phyloP scores from a whole-genome alignment of 2,888 invertebrate genomes.

The Hetaerina titia region DNA sequence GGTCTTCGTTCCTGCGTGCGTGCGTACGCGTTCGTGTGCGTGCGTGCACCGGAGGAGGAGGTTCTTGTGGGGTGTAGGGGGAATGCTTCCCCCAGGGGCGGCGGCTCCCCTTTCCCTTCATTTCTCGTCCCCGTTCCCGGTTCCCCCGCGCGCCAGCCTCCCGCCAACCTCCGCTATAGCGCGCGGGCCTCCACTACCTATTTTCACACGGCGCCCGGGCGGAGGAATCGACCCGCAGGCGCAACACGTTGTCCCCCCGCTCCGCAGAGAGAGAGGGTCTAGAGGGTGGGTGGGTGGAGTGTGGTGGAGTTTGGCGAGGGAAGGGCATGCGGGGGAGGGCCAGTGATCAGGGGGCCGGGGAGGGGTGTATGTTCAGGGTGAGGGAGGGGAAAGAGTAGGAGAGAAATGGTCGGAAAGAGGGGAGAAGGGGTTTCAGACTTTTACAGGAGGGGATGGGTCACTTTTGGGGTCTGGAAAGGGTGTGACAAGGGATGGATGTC shows the following conservation, averaged over 20 bases:
- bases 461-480: not conserved
- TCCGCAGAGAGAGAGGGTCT: conserved; percentile 15
- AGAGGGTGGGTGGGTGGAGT: not conserved
- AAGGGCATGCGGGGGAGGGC: not conserved
- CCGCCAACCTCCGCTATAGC: not conserved
- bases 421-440: not conserved
- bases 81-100: conserved; percentile 28
- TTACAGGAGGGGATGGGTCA: not conserved
- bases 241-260: conserved; percentile 57
- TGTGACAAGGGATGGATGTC: not conserved
- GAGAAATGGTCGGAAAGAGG: not conserved
- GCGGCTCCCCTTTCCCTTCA: not conserved
- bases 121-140: not conserved
- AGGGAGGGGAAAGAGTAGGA: not conserved
- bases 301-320: not conserved
- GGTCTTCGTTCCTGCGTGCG: not conserved
- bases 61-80: not conserved
- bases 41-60: not conserved
- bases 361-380: not conserved
- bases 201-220: conserved; percentile 41
- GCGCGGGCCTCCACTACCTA: not conserved
- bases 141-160: not conserved
- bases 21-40: not conserved
- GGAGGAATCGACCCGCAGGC: conserved; percentile 61
- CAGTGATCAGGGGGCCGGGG: not conserved